Evolutionary conservation across 2,113 vertebrate species (phyloP).

Genomic region (Syngnathus typhle): DNA sequence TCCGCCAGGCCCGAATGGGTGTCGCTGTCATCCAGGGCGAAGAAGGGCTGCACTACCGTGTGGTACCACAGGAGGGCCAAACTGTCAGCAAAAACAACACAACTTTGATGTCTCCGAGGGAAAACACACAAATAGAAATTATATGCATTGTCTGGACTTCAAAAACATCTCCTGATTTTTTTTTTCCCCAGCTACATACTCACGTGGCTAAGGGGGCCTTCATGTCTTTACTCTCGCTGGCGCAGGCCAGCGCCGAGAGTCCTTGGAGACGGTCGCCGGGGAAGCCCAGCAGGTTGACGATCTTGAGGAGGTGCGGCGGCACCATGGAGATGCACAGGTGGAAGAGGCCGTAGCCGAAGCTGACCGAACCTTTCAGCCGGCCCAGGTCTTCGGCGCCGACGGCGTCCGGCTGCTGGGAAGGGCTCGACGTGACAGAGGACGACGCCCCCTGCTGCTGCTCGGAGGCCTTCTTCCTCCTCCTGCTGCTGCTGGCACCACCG

Average conservation of each 20-base stretch:
- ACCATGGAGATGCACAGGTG: constrained; percentile 99
- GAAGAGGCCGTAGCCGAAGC: constrained; percentile 97
- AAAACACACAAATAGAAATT: too few species aligned
- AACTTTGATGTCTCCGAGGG: too few species aligned
- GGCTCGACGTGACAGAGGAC: constrained; percentile 69
- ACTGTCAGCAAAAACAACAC: constrained; percentile 50
- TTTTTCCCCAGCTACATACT: constrained; percentile 66
- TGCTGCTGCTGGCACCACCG: not conserved
- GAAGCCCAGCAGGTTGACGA: constrained; percentile 99
- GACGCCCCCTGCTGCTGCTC: constrained; percentile 48
- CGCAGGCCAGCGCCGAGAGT: constrained; percentile 86
- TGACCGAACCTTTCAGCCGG: constrained; percentile 95
- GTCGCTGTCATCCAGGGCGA: constrained; percentile 86
- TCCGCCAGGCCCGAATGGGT: constrained; percentile 82
- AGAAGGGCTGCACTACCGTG: constrained; percentile 92
- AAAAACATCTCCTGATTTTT: too few species aligned
- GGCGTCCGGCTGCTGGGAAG: constrained; percentile 73
- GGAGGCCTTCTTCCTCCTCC: constrained; percentile 56
- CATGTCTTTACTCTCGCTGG: constrained; percentile 98
- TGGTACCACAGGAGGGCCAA: constrained; percentile 92
- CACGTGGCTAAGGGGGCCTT: constrained; percentile 99
- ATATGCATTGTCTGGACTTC: too few species aligned
- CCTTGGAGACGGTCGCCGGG: constrained; percentile 96
- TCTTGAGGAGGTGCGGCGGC: constrained; percentile 97
- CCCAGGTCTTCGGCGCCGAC: constrained; percentile 85